Base-by-base conservation (phyloP, 1,140 invertebrate species). In the Anoplophora glabripennis region DNA sequence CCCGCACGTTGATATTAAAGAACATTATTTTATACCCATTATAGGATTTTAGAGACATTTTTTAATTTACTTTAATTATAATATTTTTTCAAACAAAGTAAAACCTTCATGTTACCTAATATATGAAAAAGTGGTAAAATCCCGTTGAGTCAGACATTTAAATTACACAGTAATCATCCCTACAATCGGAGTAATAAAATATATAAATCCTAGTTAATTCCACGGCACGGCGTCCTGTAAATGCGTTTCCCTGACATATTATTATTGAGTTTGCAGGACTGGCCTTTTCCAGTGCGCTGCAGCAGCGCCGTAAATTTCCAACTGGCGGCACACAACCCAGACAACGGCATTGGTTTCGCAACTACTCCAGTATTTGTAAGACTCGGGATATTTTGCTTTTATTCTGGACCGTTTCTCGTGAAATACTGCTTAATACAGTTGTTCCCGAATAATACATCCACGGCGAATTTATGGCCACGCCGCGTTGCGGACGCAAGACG, bases 401-500 rank as follows among this genome's bases (percentile, higher is more conserved):
- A 34, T 51, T 51, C 35, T 37, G 35, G 48, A 10, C 35, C 48
- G 48, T 51, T 51, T 51, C 48, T 41, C 33, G 34, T 51, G 48
- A 51, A 51, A 34, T 51, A 51, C 48, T 35, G 34, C 17, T 34
- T 51, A 36, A 51, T 51, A 37, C 48, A 51, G 9, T 51, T 11
- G 48, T 51, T 51, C 35, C 33, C 3, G 35, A 51, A 51, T 37
- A 51, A 51, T 51, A 51, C 17, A 34, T 35, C 48, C 35, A 34
- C 35, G 14, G 12, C 15, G 28, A 34, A 51, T 51, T 51, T 51
- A 51, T 37, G 15, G 48, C 28, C 18, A 10, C 12, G 21, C 21
- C 4, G 5, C 10, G 18, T 14, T 11, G 44, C 10, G 18, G 28
- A 46, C 44, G 17, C 10, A 28, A 46, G 28, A 46, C 21, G 3